A percentile compares a stretch with the other conserved stretches of the same genome.
Evolutionary conservation across 2,113 vertebrate genomes (phyloP).

Genomic region (Hyaena hyaena): DNA sequence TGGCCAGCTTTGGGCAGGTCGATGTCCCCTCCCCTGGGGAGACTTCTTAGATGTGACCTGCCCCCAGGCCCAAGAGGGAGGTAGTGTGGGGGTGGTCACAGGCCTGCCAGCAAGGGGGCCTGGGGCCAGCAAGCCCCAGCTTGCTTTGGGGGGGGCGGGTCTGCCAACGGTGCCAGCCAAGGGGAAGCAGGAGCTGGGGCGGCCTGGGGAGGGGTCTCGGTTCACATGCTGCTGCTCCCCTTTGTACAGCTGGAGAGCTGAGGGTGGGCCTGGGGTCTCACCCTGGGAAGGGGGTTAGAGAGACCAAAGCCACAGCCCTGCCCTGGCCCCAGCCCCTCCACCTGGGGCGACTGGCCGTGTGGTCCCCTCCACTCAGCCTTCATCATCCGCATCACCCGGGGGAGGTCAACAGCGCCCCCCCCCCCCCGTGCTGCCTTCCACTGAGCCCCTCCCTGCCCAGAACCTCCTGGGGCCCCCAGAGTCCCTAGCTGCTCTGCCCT

Average conservation of each 20-base stretch:
- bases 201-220: accelerated
- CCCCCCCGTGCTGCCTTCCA: neutral
- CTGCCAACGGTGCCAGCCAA: accelerated
- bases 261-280: neutral
- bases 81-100: accelerated
- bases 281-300: too few species aligned
- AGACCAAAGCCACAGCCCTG: too few species aligned
- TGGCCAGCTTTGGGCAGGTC: neutral
- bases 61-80: neutral
- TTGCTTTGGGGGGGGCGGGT: neutral
- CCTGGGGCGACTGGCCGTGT: accelerated
- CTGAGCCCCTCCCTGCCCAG: too few species aligned
- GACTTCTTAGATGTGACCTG: neutral
- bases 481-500: too few species aligned
- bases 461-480: neutral
- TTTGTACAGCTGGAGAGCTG: neutral
- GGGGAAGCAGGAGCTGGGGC: neutral
- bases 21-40: neutral
- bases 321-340: neutral
- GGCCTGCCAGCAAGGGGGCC: neutral
- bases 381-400: too few species aligned
- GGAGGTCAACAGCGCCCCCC: neutral
- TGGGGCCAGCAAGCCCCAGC: too few species aligned
- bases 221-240: neutral
- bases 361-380: neutral